phyloP scores from a whole-genome alignment of 2,888 invertebrate genomes.

The Melanostoma scalare region DNA sequence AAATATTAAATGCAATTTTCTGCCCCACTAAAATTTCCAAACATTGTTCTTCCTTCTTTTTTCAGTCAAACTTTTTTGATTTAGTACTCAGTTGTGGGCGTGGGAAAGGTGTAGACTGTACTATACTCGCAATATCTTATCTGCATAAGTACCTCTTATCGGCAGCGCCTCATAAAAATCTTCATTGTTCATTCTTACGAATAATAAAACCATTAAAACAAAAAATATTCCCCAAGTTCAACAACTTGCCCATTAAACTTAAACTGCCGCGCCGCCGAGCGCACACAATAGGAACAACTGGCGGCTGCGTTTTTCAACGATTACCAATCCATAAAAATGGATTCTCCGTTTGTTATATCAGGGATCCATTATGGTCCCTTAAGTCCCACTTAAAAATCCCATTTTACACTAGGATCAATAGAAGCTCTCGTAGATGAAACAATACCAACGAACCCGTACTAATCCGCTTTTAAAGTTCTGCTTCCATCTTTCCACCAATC shows the following conservation, averaged over 20 bases:
- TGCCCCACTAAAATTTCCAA: too few species aligned
- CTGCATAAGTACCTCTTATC: too few species aligned
- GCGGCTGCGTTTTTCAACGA: neutral
- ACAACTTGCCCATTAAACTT: conserved; percentile 6
- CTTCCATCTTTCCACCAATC: conserved; percentile 6
- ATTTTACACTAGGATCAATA: conserved; percentile 23
- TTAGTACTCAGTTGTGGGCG: too few species aligned
- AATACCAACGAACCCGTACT: conserved; percentile 47
- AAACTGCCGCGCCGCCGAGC: neutral
- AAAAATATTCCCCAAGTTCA: neutral
- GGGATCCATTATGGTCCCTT: conserved; percentile 10
- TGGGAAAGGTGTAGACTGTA: too few species aligned
- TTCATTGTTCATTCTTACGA: neutral
- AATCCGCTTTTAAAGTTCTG: conserved; percentile 43
- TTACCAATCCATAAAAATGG: conserved; percentile 29
- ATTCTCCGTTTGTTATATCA: neutral
- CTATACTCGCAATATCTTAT: neutral
- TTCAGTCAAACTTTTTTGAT: too few species aligned
- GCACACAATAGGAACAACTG: neutral
- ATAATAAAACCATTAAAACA: conserved; percentile 11
- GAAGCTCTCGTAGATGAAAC: conserved; percentile 17
- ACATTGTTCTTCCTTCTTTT: too few species aligned
- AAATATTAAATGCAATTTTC: too few species aligned
- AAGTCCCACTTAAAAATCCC: conserved; percentile 10
- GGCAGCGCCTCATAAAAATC: neutral